Conservation (phyloP, 2,888 invertebrate species). For the Synergus umbraculus region DNA sequence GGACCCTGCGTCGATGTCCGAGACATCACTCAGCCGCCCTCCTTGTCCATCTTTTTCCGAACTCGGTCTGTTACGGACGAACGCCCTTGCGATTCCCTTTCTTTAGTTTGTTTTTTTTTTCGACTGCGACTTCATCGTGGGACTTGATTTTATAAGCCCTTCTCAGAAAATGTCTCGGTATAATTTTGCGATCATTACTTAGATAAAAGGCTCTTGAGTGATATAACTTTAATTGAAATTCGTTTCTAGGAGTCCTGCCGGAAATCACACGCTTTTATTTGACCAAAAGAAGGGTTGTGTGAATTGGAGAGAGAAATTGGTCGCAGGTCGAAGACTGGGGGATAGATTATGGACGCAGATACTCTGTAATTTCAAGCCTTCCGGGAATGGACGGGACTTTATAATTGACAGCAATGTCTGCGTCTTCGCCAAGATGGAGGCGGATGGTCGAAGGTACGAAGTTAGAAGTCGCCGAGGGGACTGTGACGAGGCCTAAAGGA, state of each 20-base stretch:
- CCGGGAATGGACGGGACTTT: slow-evolving; percentile 65
- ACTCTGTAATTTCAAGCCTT: slow-evolving; percentile 68
- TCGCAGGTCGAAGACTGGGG: slow-evolving; percentile 10
- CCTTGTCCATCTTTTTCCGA: slow-evolving; percentile 34
- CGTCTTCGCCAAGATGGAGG: slow-evolving; percentile 58
- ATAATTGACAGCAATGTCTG: slow-evolving; percentile 70
- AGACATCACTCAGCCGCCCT: slow-evolving; percentile 41
- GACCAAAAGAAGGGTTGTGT: slow-evolving; percentile 45
- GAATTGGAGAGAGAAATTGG: slow-evolving; percentile 41
- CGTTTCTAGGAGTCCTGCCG: neutral
- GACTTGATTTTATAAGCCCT: slow-evolving; percentile 28
- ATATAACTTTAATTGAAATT: slow-evolving; percentile 8
- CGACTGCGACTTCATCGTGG: slow-evolving; percentile 10
- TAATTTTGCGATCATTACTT: neutral
- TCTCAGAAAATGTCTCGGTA: slow-evolving; percentile 20
- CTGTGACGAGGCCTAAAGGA: slow-evolving; percentile 49
- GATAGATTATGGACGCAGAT: slow-evolving; percentile 38
- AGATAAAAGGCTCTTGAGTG: neutral
- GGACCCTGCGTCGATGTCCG: slow-evolving; percentile 26
- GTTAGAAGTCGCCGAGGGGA: slow-evolving; percentile 57
- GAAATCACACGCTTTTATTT: slow-evolving; percentile 10
- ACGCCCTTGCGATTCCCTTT: slow-evolving; percentile 28
- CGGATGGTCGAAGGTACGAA: slow-evolving; percentile 46
- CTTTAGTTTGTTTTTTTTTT: neutral
- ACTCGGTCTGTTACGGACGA: neutral